These are phyloP conservation scores for Mareca penelope DNA, from an alignment of 2,797 vertebrate genomes.

Conservation along the genomic window DNA sequence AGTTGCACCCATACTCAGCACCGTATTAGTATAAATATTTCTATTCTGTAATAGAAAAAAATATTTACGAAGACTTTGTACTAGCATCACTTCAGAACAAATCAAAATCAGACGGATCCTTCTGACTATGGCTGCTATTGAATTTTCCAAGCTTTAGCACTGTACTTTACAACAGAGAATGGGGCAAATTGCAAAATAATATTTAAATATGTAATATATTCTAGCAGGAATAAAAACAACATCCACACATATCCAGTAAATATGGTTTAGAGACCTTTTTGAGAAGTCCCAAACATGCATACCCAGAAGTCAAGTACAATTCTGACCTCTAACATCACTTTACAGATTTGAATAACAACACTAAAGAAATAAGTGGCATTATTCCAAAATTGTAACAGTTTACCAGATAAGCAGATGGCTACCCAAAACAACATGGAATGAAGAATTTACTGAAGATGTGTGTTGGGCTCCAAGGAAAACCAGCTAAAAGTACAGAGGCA, in stretches of 20 bases:
- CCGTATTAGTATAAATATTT: neutral
- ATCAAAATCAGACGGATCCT: neutral
- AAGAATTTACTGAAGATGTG: neutral
- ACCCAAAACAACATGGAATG: neutral
- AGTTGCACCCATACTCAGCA: neutral
- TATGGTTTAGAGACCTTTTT: neutral
- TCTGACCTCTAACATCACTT: neutral
- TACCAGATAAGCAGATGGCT: neutral
- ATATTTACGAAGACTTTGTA: neutral
- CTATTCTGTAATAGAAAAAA: neutral
- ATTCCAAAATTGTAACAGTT: neutral
- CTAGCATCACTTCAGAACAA: neutral
- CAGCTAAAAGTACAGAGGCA: neutral
- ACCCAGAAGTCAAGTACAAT: neutral
- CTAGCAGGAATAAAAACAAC: neutral
- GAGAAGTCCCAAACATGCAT: neutral
- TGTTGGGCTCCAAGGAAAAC: neutral
- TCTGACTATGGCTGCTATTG: neutral
- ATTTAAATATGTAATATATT: neutral
- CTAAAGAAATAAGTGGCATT: neutral
- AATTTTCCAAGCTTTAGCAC: neutral
- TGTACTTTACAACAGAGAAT: neutral
- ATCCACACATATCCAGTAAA: accelerated
- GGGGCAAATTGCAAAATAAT: neutral
- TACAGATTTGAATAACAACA: neutral